A percentile compares a stretch with the other conserved stretches of the same genome.
These are phyloP conservation scores for Lasioglossum lativentre DNA, from an alignment of 2,888 invertebrate species.

Conservation along the genomic window DNA sequence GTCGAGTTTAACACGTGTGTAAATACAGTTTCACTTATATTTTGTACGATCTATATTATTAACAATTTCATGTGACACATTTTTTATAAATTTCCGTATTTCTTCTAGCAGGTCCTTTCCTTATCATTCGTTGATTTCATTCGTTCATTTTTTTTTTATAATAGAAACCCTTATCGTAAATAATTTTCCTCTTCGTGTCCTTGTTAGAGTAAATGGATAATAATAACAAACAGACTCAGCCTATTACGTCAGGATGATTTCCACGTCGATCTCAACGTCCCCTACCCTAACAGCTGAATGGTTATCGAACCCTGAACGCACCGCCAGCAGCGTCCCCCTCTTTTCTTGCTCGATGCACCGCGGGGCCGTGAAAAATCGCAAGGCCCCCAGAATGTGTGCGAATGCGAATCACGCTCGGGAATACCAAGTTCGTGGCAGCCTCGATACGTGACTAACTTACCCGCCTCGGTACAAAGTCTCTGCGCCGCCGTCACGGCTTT, in stretches of 20 bases:
- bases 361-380: constrained; percentile 9
- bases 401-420: constrained; percentile 3
- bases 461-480: constrained; percentile 26
- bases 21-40: not conserved
- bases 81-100: too few relatives aligned
- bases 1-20: not conserved
- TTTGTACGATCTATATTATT: not conserved
- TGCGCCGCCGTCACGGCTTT: not conserved
- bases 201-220: too few relatives aligned
- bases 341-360: not conserved
- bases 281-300: not conserved
- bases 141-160: too few relatives aligned
- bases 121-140: too few relatives aligned
- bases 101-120: too few relatives aligned
- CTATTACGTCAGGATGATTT: too few relatives aligned
- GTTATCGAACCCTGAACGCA: not conserved
- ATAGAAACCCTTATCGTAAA: too few relatives aligned
- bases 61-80: not conserved
- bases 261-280: too few relatives aligned
- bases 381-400: not conserved
- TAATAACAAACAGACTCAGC: too few relatives aligned
- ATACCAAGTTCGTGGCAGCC: constrained; percentile 31
- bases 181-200: too few relatives aligned
- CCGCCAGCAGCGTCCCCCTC: not conserved
- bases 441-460: constrained; percentile 38